phyloP scores from a whole-genome alignment of 2,888 invertebrate species.

The Palloptera scutellata region DNA sequence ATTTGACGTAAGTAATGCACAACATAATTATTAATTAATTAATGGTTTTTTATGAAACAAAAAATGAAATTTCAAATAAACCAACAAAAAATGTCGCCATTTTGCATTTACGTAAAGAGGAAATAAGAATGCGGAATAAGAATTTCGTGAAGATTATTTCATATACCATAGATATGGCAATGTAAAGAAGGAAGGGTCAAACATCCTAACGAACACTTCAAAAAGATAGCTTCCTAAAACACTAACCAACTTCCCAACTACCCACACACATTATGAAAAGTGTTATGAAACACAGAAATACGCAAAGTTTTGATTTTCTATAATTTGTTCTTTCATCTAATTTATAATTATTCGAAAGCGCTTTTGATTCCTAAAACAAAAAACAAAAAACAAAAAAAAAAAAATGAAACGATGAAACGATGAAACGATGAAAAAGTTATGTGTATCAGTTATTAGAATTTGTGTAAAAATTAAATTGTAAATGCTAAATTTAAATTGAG shows the following conservation, averaged over 20 bases:
- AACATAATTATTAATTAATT: conserved; percentile 36
- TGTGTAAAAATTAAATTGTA: too few species aligned
- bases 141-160: too few species aligned
- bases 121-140: not conserved
- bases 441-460: too few species aligned
- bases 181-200: too few species aligned
- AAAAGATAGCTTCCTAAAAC: too few species aligned
- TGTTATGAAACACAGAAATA: not conserved
- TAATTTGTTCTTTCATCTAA: conserved; percentile 42
- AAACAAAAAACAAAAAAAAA: too few species aligned
- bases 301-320: conserved; percentile 25
- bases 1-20: conserved; percentile 29
- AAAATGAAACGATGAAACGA: too few species aligned
- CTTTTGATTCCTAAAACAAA: conserved; percentile 20
- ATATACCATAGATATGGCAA: too few species aligned
- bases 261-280: not conserved
- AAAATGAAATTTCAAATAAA: conserved; percentile 60
- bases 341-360: conserved; percentile 42
- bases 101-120: conserved; percentile 54
- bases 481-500: too few species aligned
- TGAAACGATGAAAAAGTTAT: conserved; percentile 4
- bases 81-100: conserved; percentile 60
- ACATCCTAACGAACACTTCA: too few species aligned
- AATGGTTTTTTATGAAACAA: conserved; percentile 35
- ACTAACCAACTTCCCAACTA: conserved; percentile 1